A percentile compares a stretch with the other conserved stretches of the same genome.
phyloP scores from a whole-genome alignment of 2,888 invertebrate genomes.

The Amiota communis region DNA sequence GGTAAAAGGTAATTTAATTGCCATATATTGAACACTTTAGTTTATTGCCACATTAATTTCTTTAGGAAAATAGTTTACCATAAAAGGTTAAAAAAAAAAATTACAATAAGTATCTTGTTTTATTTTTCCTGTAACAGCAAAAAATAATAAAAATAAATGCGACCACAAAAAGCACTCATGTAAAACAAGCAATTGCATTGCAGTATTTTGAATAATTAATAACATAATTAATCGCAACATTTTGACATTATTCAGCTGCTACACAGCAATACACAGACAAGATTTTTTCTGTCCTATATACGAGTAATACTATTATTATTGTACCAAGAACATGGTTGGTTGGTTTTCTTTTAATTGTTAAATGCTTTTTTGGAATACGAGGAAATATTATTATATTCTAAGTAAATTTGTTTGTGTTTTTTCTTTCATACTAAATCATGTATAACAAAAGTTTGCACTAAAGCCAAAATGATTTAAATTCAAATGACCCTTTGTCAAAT shows the following conservation, averaged over 20 bases:
- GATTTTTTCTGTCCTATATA: not conserved
- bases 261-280: not conserved
- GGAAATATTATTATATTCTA: too few species aligned
- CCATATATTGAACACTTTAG: too few species aligned
- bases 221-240: slow-evolving; percentile 51
- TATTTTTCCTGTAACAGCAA: not conserved
- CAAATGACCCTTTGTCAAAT: too few species aligned
- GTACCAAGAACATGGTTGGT: not conserved
- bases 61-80: too few species aligned
- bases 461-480: too few species aligned
- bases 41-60: too few species aligned
- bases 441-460: too few species aligned
- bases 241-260: not conserved
- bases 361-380: not conserved
- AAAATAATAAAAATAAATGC: not conserved
- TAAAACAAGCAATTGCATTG: slow-evolving; percentile 63
- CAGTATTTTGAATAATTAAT: slow-evolving; percentile 64
- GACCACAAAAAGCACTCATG: slow-evolving; percentile 46
- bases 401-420: too few species aligned
- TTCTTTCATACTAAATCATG: too few species aligned
- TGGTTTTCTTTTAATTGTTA: not conserved
- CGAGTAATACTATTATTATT: too few species aligned
- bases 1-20: too few species aligned
- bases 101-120: not conserved
- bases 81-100: too few species aligned